Percentiles rank a stretch among this genome's conserved stretches.
These are phyloP conservation scores for Pachyuromys duprasi DNA, from an alignment of 2,797 vertebrate genomes.

Conservation along the genomic window DNA sequence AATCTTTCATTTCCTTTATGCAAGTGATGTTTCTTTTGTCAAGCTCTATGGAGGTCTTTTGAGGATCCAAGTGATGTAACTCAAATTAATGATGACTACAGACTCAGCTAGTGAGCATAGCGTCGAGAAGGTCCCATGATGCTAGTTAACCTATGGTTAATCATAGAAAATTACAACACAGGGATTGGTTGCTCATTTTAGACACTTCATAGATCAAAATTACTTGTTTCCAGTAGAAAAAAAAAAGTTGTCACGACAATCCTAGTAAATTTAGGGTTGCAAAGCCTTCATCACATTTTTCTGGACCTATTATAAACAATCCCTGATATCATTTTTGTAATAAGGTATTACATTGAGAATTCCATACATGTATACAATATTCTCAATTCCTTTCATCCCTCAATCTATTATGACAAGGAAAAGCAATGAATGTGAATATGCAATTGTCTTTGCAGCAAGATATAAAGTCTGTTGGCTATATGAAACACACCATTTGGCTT, in stretches of 20 bases:
- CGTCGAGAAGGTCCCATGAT: not conserved
- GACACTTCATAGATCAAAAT: not conserved
- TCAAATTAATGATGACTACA: not conserved
- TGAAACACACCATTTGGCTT: not conserved
- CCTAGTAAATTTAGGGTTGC: not conserved
- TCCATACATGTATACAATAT: not conserved
- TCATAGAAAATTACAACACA: not conserved
- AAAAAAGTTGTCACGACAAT: not conserved
- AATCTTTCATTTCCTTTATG: not conserved
- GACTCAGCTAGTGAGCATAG: not conserved
- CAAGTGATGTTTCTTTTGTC: not conserved
- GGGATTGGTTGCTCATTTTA: not conserved
- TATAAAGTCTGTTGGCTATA: not conserved
- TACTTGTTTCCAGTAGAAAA: not conserved
- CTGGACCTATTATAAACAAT: not conserved
- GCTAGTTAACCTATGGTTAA: not conserved
- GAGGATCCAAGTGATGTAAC: not conserved
- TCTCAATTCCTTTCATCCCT: not conserved
- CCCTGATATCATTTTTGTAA: not conserved
- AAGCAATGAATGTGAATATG: not conserved
- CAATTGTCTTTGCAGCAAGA: not conserved
- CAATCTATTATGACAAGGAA: not conserved
- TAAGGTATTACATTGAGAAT: not conserved
- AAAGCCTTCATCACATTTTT: rapidly evolving
- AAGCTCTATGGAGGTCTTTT: not conserved